These are phyloP conservation scores for Nothobranchius furzeri DNA, from an alignment of 2,113 vertebrate genomes.

Conservation along the genomic window DNA sequence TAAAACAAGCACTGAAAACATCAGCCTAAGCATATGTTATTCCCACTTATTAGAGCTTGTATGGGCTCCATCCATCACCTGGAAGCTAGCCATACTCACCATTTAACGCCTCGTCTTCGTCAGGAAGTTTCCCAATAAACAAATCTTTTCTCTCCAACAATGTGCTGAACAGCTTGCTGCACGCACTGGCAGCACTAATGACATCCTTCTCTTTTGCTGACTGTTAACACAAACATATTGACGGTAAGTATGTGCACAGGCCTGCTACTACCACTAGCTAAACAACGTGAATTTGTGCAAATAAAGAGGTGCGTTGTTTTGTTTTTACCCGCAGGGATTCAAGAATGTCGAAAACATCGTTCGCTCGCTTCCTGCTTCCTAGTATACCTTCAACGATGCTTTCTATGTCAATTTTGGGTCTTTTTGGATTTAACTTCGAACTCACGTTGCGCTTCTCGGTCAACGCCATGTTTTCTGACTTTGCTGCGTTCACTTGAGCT, in stretches of 20 bases:
- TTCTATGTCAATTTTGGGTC: slow-evolving; percentile 53
- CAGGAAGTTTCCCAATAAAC: slow-evolving; percentile 82
- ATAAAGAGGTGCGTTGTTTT: neutral
- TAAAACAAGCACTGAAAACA: too few species aligned
- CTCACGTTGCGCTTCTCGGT: slow-evolving; percentile 75
- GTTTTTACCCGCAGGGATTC: slow-evolving; percentile 75
- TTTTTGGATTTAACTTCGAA: slow-evolving; percentile 30
- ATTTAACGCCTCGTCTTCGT: slow-evolving; percentile 71
- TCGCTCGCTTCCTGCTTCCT: slow-evolving; percentile 79
- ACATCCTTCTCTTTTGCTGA: slow-evolving; percentile 78
- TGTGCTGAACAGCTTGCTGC: slow-evolving; percentile 83
- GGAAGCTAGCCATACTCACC: slow-evolving; percentile 54
- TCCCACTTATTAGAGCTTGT: too few species aligned
- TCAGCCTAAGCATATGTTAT: too few species aligned
- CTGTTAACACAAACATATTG: slow-evolving; percentile 60
- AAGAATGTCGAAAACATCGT: slow-evolving; percentile 87
- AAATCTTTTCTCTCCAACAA: slow-evolving; percentile 84
- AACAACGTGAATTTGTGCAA: neutral
- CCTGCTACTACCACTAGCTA: slow-evolving; percentile 2
- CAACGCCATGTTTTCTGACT: slow-evolving; percentile 72
- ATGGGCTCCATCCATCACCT: too few species aligned
- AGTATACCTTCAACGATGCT: slow-evolving; percentile 73
- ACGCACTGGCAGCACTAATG: slow-evolving; percentile 68
- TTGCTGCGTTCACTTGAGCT: slow-evolving; percentile 3
- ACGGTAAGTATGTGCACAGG: neutral